phyloP scores from a whole-genome alignment of 2,113 vertebrate species.

The Patagioenas fasciata region DNA sequence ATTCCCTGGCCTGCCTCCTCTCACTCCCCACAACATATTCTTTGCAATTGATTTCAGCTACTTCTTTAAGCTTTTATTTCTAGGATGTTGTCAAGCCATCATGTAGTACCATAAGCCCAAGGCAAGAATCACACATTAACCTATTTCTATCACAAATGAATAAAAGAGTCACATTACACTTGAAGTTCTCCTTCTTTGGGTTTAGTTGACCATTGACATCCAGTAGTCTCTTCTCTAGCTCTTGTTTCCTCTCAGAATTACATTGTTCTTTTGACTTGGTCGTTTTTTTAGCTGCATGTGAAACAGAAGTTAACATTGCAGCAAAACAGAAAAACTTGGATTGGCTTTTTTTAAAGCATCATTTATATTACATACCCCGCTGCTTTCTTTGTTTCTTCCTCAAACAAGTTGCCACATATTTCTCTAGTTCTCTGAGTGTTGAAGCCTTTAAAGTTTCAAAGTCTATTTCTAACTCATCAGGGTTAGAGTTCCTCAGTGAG shows the following conservation, averaged over 20 bases:
- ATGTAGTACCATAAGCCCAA: neutral
- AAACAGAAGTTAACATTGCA: neutral
- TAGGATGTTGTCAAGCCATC: neutral
- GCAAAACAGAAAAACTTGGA: neutral
- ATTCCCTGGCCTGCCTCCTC: neutral
- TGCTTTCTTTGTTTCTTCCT: slow-evolving; percentile 74
- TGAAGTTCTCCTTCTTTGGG: slow-evolving; percentile 50
- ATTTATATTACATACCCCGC: slow-evolving; percentile 66
- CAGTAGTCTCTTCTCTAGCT: slow-evolving; percentile 67
- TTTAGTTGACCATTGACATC: slow-evolving; percentile 68
- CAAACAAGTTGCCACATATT: slow-evolving; percentile 81
- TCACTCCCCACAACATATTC: neutral
- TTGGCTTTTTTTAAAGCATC: neutral
- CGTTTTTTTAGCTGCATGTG: slow-evolving; percentile 64
- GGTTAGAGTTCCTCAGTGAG: slow-evolving; percentile 72
- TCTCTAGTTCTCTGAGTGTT: slow-evolving; percentile 85
- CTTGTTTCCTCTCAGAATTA: slow-evolving; percentile 67
- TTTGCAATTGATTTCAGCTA: neutral
- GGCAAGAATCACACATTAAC: neutral
- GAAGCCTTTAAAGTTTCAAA: slow-evolving; percentile 88
- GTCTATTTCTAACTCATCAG: slow-evolving; percentile 87
- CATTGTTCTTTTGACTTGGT: slow-evolving; percentile 67
- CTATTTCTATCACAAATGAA: neutral
- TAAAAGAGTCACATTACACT: slow-evolving; percentile 64
- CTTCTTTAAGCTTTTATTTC: neutral